Evolutionary conservation across 2,113 vertebrate species (phyloP).

Genomic region (Siniperca knerii): DNA sequence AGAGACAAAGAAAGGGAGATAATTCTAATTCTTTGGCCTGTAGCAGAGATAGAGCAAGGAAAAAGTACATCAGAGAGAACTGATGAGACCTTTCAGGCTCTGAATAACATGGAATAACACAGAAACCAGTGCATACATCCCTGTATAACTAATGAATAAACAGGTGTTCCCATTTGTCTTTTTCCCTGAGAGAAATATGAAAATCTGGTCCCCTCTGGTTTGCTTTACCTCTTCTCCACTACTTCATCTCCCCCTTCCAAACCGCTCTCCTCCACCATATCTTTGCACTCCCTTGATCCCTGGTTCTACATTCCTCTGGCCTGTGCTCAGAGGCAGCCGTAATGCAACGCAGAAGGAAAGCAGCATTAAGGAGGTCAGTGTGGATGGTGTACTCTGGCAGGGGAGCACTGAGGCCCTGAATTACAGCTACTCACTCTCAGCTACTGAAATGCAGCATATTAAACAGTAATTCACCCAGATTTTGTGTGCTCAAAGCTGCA

Average conservation of each 20-base stretch:
- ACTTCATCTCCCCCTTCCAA: constrained; percentile 8
- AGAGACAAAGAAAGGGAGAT: background rate
- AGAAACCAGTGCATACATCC: background rate
- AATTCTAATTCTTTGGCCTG: background rate
- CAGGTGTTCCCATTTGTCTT: constrained; percentile 20
- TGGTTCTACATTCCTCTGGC: constrained; percentile 72
- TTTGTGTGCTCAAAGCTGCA: constrained; percentile 9
- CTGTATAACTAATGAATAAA: background rate
- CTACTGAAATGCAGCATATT: constrained; percentile 40
- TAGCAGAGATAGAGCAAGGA: background rate
- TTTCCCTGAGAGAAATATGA: constrained; percentile 7
- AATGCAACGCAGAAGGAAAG: constrained; percentile 64
- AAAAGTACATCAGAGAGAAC: background rate
- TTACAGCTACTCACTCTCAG: constrained; percentile 31
- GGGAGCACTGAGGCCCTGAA: constrained; percentile 20
- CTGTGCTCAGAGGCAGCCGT: constrained; percentile 55
- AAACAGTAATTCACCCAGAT: constrained; percentile 30
- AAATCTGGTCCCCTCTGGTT: constrained; percentile 14
- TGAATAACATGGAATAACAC: background rate
- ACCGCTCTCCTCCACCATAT: constrained; percentile 22
- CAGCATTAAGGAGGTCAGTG: constrained; percentile 54
- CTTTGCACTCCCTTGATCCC: constrained; percentile 33
- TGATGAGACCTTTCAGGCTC: background rate
- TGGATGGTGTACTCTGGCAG: constrained; percentile 39
- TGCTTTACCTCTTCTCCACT: constrained; percentile 36